Evolutionary conservation across 1,140 invertebrate species (phyloP), one percentile per base, ranked within the genome.

Genomic region (Zaprionus kolodkinae): DNA sequence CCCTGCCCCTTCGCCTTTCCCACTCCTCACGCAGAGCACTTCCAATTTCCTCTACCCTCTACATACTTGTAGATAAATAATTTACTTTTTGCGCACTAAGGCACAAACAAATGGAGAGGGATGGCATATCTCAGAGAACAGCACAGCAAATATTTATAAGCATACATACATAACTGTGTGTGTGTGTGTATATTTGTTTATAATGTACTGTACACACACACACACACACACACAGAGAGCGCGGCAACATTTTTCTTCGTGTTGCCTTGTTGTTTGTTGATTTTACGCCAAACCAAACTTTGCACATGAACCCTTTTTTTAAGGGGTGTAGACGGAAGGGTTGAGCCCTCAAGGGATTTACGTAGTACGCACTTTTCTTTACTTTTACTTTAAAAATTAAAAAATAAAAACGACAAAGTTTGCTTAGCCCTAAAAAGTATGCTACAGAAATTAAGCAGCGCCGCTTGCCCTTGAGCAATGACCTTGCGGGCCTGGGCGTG

Each of bases 11-110:
- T 2, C 21, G 21, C 2, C 21, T 21, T 6, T 40, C 45, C 48
- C 72, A 65, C 40, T 15, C 38, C 13, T 13, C 54, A 50, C 50
- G 50, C 72, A 65, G 48, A 68, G 64, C 76, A 69, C 84, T 80
- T 72, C 69, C 80, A 81, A 78, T 88, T 85, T 88, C 71, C 74
- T 79, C 55, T 68, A 50, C 17, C 10, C 45, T 17, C 11, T 15
- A 10, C 77, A 71, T 65, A 48, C 81, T 90, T 88, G 70, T 85
- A 89, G 85, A 89, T 89, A 89, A 89, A 89, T 89, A 89, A 89
- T 89, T 89, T 89, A 89, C 85, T 89, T 89, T 86, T 89, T 77
- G 85, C 81, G 78, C 85, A 88, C 84, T 88, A 81, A 88, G 77
- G 85, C 84, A 89, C 79, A 88, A 78, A 57, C 84, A 88, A 89